Conservation (phyloP, 2,888 invertebrate species). For the Synergus japonicus region DNA sequence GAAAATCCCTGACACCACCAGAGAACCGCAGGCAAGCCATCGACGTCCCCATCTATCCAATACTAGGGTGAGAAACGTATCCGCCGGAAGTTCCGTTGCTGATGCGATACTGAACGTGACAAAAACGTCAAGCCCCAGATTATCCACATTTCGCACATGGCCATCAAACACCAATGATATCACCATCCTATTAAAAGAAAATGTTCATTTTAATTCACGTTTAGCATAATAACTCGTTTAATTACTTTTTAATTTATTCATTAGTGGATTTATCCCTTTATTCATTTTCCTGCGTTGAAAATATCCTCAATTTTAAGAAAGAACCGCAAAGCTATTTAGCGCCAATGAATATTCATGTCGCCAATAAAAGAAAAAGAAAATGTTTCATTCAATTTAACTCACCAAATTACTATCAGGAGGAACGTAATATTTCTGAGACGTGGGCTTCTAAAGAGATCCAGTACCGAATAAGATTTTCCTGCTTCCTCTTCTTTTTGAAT, state of each 20-base stretch:
- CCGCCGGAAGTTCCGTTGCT: slow-evolving; percentile 91
- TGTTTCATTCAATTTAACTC: slow-evolving; percentile 51
- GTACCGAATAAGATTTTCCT: slow-evolving; percentile 85
- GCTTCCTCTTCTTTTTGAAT: slow-evolving; percentile 85
- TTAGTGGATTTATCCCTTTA: no score
- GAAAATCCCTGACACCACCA: slow-evolving; percentile 89
- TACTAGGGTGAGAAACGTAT: slow-evolving; percentile 87
- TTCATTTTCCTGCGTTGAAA: neutral
- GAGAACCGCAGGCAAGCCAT: slow-evolving; percentile 90
- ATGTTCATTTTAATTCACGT: slow-evolving; percentile 17
- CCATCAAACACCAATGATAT: slow-evolving; percentile 93
- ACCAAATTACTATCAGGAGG: slow-evolving; percentile 89
- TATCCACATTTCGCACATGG: slow-evolving; percentile 92
- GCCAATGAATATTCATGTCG: no score
- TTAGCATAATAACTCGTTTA: neutral
- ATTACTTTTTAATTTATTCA: neutral
- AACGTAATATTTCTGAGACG: slow-evolving; percentile 87
- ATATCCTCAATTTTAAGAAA: neutral
- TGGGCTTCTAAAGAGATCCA: slow-evolving; percentile 90
- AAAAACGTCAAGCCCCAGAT: slow-evolving; percentile 90
- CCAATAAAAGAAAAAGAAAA: neutral
- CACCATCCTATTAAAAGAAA: slow-evolving; percentile 81
- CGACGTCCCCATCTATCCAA: slow-evolving; percentile 90
- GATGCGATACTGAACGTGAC: slow-evolving; percentile 91
- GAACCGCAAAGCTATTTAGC: no score